Percentiles rank a stretch among this genome's conserved stretches.
phyloP scores from a whole-genome alignment of 2,888 invertebrate genomes.

The Syrista parreyssii region DNA sequence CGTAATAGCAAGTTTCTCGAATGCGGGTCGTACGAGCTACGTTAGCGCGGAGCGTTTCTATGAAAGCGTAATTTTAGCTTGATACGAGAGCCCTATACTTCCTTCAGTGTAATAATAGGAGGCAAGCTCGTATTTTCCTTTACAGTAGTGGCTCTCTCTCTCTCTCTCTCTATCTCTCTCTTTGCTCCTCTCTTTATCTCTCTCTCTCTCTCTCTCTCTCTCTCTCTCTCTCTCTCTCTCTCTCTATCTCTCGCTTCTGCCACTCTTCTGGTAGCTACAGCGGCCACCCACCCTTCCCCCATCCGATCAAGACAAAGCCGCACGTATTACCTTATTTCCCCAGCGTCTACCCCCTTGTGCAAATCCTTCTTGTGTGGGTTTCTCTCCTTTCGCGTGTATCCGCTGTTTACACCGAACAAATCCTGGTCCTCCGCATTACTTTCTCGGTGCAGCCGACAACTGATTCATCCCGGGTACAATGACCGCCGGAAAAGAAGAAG shows the following conservation, averaged over 20 bases:
- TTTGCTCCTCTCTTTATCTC: slow-evolving; percentile 37
- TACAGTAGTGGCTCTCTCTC: slow-evolving; percentile 19
- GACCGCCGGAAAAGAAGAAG: background rate
- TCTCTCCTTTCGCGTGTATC: slow-evolving; percentile 17
- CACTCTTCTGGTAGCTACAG: background rate
- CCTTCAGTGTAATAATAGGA: slow-evolving; percentile 32
- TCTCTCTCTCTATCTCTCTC: slow-evolving; percentile 16
- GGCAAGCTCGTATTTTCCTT: slow-evolving; percentile 34
- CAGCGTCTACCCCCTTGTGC: slow-evolving; percentile 49
- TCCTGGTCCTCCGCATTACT: slow-evolving; percentile 25
- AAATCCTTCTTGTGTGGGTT: slow-evolving; percentile 47
- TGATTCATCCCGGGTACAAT: slow-evolving; percentile 1
- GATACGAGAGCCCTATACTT: slow-evolving; percentile 28
- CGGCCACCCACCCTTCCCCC: slow-evolving; percentile 18
- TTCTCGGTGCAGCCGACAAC: slow-evolving; percentile 12
- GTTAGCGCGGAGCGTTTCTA: background rate
- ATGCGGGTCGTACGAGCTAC: background rate
- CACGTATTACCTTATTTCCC: slow-evolving; percentile 60
- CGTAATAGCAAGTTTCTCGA: background rate
- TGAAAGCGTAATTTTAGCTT: slow-evolving; percentile 42
- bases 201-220: slow-evolving; percentile 20
- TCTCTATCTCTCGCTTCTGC: background rate
- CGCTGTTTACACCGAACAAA: slow-evolving; percentile 32
- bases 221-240: background rate
- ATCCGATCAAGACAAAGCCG: slow-evolving; percentile 57